Evolutionary conservation across 2,888 invertebrate genomes (phyloP), one percentile per base, ranked within the genome.

Genomic region (Diogma glabrata): DNA sequence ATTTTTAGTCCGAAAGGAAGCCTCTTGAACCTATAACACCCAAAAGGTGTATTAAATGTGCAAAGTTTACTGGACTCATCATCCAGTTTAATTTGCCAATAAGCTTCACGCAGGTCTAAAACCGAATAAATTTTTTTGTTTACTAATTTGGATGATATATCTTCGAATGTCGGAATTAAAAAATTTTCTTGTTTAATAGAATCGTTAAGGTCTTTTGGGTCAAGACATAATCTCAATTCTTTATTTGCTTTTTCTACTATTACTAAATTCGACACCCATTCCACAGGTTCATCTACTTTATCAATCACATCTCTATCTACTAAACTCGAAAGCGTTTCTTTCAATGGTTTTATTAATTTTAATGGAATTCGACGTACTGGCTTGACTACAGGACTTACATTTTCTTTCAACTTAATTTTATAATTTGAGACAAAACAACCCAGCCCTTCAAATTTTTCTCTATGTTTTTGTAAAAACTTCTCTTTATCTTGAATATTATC

Each of bases 11-110:
- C 58, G 50, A 57, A 60, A 2, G 59, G 58, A 48, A 58, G 38
- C 10, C 58, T 53, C n/a, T 51, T 22, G 30, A 54, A 53, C 55
- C 52, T 30, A 48, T 53, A 54, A 47, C 46, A 47, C 38, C 57
- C 46, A 53, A 53, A 58, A 3, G 50, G 51, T 5, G 50, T 49
- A 57, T 62, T 57, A 46, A 59, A 60, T 51, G 33, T 60, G 60
- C 53, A 59, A 56, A 23, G 57, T 60, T 10, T 64, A 64, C 53
- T 65, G 61, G 49, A 59, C 60, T 14, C 64, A 67, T 54, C 59
- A 49, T 49, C 51, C 5, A 56, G 26, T 22, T 50, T 49, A n/a
- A 57, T 51, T 43, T 57, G 56, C 53, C 53, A 56, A 57, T 54
- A 57, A 51, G 17, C 55, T 55, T 46, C 54, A 50, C 51, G 58